Base-by-base conservation (phyloP, 2,888 invertebrate genomes). In the Noctua janthe region DNA sequence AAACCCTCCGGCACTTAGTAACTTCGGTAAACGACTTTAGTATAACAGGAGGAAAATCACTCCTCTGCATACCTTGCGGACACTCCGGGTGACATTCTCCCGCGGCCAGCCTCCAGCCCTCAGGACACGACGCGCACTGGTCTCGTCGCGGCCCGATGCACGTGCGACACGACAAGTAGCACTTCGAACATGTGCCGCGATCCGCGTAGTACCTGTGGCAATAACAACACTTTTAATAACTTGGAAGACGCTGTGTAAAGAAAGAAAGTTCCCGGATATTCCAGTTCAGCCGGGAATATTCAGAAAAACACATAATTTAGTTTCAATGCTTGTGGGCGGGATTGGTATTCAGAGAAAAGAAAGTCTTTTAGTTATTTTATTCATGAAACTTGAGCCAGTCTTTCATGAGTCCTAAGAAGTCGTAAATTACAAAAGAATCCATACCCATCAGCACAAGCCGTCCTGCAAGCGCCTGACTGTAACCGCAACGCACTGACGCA, bases 41-140 rank as follows among this genome's bases (percentile, higher is more conserved):
- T 20, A 20, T 2, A 35, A 66, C 0, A n/a, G 4, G 6, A 69
- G 8, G 17, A 10, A 29, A 39, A 39, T 15, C 10, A 43, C 10
- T 76, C 11, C 2, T 29, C 20, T 15, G 23, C 39, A 75, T 90
- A 96, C 96, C 98, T 95, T 98, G 98, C 0, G 99, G 98, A 94
- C 99, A 99, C 91, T 98, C 98, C 0, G 98, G 98, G 90, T 98
- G 98, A 91, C 99, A 99, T 94, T 98, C 98, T 3, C 99, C 98
- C 4, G 98, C 98, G 0, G 98, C 98, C 82, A 99, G 95, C 93
- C 98, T 98, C 98, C 98, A 98, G 7, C 98, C 98, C 8, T 96
- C 95, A 0, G 98, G 98, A 93, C 99, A 99, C 35, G 98, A 98
- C 0, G 99, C 98, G 94, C 99, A 99, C 94, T 99, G 98, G 93